These are phyloP conservation scores for Burhinus bistriatus DNA, from an alignment of 2,113 vertebrate species.

Conservation along the genomic window DNA sequence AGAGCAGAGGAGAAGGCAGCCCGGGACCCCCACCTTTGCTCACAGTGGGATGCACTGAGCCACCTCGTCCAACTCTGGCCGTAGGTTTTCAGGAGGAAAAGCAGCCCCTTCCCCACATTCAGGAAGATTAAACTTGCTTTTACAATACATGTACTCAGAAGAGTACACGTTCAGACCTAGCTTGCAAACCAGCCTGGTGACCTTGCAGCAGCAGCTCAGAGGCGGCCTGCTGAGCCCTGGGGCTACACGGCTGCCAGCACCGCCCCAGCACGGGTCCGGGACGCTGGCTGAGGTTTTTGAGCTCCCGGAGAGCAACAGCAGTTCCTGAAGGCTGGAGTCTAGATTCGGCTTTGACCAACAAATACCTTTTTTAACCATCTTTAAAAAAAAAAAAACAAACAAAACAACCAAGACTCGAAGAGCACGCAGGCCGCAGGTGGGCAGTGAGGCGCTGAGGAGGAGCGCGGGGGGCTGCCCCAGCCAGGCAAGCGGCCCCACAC, in stretches of 20 bases:
- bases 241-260: fast-evolving
- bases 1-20: too few species aligned
- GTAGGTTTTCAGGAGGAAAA: neutral
- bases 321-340: neutral
- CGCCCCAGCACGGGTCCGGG: fast-evolving
- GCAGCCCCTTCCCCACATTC: neutral
- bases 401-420: too few species aligned
- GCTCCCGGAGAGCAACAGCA: fast-evolving
- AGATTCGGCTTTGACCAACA: fast-evolving
- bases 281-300: fast-evolving
- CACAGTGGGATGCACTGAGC: fast-evolving
- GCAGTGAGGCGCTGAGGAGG: neutral
- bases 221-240: fast-evolving
- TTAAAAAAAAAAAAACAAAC: too few species aligned
- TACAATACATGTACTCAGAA: too few species aligned
- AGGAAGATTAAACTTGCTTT: neutral
- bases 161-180: fast-evolving
- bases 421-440: neutral
- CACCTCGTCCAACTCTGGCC: fast-evolving
- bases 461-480: too few species aligned
- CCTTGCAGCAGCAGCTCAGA: neutral
- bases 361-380: fast-evolving
- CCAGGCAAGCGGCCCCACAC: too few species aligned
- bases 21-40: fast-evolving
- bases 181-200: neutral